Base-by-base conservation (phyloP, 2,113 vertebrate genomes). In the Ageneiosus marmoratus region DNA sequence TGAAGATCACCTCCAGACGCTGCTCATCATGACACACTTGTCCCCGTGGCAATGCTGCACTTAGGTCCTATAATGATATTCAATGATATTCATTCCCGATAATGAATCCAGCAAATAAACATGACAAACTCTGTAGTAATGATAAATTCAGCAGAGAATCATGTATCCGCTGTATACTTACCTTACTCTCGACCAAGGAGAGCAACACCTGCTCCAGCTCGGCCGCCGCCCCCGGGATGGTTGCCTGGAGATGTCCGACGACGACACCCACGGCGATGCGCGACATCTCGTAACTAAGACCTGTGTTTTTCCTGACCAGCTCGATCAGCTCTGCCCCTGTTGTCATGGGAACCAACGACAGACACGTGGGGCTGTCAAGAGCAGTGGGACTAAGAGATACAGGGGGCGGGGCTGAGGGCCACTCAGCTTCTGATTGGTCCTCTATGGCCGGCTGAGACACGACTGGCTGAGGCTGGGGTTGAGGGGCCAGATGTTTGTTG, bases 1-100 rank as follows among this genome's bases (percentile, higher is more conserved):
- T 86, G 1, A 99, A 98, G 91, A 99, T 99, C 87, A 99, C 98
- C 88, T 98, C 96, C 89, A 99, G 92, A 16, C 98, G 93, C 93
- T 98, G 96, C 85, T 99, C 96, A 0, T 99, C 98, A 0, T 99
- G 97, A 91, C 97, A 99, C 89, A 98, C 94, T 90, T 98, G 98
- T 41, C 98, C 98, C 2, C 92, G 96, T 1, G 98, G 98, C 90
- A 99, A 92, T 2, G 95, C 95, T 0, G 87, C 88, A 44, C 96
- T 94, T 81, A 95, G 78, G 81, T 96, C 96, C 98, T 99, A 88
- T 0, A 83, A 88, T 79, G 4, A 69, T 37, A 77, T 32, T 3
- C 0, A 50, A 50, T 74, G 1, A 0, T 73, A 1, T 3, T 50
- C n/a, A n/a, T n/a, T n/a, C n/a, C n/a, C n/a, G n/a, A n/a, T n/a